Evolutionary conservation across 2,113 vertebrate species (phyloP).

Genomic region (Pungitius pungitius): DNA sequence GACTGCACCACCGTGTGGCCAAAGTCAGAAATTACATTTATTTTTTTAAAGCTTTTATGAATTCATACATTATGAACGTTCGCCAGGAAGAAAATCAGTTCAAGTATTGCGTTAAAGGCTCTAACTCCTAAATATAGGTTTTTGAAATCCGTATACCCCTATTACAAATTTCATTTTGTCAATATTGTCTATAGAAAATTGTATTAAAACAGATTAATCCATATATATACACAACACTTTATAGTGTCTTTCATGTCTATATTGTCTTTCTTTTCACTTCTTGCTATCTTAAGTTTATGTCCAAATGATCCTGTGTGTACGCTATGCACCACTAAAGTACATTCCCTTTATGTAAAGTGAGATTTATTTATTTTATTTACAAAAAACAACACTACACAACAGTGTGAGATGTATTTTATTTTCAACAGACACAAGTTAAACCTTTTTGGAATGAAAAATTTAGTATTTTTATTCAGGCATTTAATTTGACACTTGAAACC

Average conservation of each 20-base stretch:
- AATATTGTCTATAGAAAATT: too few relatives aligned
- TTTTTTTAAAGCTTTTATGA: not conserved
- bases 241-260: too few relatives aligned
- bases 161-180: too few relatives aligned
- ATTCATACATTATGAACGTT: not conserved
- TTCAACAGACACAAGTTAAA: not conserved
- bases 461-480: not conserved
- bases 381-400: not conserved
- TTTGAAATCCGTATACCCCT: too few relatives aligned
- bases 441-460: not conserved
- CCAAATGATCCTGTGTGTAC: too few relatives aligned
- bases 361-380: not conserved
- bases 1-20: slow-evolving; percentile 54
- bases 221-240: too few relatives aligned
- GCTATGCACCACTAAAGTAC: not conserved
- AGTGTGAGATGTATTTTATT: not conserved
- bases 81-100: not conserved
- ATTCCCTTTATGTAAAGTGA: not conserved
- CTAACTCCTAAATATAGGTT: too few relatives aligned
- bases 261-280: not conserved
- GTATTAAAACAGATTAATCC: too few relatives aligned
- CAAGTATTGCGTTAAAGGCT: not conserved
- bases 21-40: slow-evolving; percentile 7
- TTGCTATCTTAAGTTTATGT: too few relatives aligned
- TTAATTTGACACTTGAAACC: not conserved